A percentile compares a stretch with the other conserved stretches of the same genome.
phyloP scores from a whole-genome alignment of 2,113 vertebrate species.

The Heterochromis multidens region DNA sequence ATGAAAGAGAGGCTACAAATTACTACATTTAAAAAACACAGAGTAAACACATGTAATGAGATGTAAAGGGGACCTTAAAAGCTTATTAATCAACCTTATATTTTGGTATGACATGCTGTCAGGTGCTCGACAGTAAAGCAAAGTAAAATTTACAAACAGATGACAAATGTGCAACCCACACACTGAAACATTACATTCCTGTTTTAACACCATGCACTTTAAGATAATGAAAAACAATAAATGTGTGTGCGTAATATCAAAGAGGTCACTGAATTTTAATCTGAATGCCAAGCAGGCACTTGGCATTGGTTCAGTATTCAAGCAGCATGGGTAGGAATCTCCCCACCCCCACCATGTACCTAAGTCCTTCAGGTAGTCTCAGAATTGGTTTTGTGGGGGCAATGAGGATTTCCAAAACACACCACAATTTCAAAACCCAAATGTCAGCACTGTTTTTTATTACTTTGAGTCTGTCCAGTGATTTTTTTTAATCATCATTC shows the following conservation, averaged over 20 bases:
- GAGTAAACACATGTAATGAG: conserved; percentile 1
- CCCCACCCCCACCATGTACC: conserved; percentile 1
- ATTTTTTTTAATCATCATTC: conserved; percentile 22
- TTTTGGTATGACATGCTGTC: conserved; percentile 37
- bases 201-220: conserved; percentile 70
- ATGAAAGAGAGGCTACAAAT: neutral
- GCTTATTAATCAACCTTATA: conserved; percentile 47
- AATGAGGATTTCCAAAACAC: conserved; percentile 27
- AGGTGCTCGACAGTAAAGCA: conserved; percentile 29
- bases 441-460: conserved; percentile 36
- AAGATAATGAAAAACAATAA: conserved; percentile 60
- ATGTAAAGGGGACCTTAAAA: conserved; percentile 16
- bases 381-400: conserved; percentile 16
- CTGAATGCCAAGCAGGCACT: conserved; percentile 52
- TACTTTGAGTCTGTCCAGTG: conserved; percentile 11
- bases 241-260: conserved; percentile 23
- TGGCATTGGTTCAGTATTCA: conserved; percentile 45
- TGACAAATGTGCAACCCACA: conserved; percentile 72
- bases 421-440: conserved; percentile 35
- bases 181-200: conserved; percentile 74
- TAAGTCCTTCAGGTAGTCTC: conserved; percentile 26
- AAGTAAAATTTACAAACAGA: conserved; percentile 80
- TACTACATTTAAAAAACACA: conserved; percentile 4
- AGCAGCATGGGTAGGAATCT: conserved; percentile 46
- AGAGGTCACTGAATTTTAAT: conserved; percentile 50